Evolutionary conservation across 2,113 vertebrate genomes (phyloP), one percentile per base, ranked within the genome.

Genomic region (Cyprinodon variegatus): DNA sequence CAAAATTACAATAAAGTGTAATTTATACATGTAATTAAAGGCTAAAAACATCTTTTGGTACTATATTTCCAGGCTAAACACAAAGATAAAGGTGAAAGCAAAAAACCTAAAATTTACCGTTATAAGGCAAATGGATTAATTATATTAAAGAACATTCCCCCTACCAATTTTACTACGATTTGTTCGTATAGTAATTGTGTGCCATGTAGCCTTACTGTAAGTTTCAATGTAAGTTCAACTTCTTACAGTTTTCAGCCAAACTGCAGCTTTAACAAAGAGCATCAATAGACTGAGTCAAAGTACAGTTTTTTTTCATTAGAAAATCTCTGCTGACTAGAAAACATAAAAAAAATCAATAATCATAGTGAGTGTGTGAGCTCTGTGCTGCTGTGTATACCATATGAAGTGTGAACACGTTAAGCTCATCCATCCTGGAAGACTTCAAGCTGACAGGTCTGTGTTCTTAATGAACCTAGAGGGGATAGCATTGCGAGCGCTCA

Each of bases 381-480:
- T 48, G 43, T 61, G 48, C 62, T 39, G 69, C 70, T 83, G 72
- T 80, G 71, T 68, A 68, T 71, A n/a, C 13, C 53, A 4, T 62
- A 36, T 61, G 61, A 36, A 70, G 76, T 62, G 72, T 63, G 15
- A 12, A 9, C 3, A 6, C 68, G 74, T 78, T 70, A 45, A 80
- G 74, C 72, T 81, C 82, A 88, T 90, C 80, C 84, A 87, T 90
- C 89, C 89, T 81, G 78, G 82, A 87, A 83, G 88, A 74, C 69
- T 86, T 84, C 88, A 70, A 65, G 76, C 76, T 88, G 91, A 84
- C 83, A 82, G 81, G 83, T 74, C 71, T 77, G 80, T 72, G 66
- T 88, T 87, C 79, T 87, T 91, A 92, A 92, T 92, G 87, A 89
- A 91, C 74, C 81, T 70, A 71, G 66, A 40, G 65, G 86, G 84